Conservation (phyloP, 1,140 invertebrate genomes). For the Leptinotarsa defecta region DNA sequence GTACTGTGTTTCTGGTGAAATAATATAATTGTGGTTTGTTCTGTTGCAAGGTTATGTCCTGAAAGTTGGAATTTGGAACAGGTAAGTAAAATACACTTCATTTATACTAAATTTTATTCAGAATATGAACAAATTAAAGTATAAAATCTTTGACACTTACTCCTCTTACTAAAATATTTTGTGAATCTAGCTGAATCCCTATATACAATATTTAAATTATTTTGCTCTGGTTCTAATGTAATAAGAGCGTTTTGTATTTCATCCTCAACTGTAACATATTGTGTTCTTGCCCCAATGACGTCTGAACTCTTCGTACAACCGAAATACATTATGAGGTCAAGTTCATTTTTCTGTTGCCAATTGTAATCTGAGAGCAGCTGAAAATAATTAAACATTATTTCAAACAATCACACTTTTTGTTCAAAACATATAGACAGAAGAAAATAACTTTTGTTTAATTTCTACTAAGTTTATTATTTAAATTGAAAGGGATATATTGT, state of each 20-base stretch:
- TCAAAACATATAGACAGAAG: too few relatives aligned
- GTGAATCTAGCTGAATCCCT: conserved; percentile 64
- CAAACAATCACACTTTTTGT: background rate
- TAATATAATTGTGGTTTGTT: too few relatives aligned
- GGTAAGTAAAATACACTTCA: background rate
- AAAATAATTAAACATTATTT: conserved; percentile 19
- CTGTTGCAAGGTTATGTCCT: too few relatives aligned
- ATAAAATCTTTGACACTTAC: conserved; percentile 50
- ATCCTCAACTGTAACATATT: conserved; percentile 61
- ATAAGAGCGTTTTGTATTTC: conserved; percentile 56
- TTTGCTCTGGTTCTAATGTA: conserved; percentile 63
- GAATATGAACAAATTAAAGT: conserved; percentile 52
- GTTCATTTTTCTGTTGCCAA: conserved; percentile 58
- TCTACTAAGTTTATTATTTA: too few relatives aligned
- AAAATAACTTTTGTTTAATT: too few relatives aligned
- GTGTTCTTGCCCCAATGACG: conserved; percentile 58
- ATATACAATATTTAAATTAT: conserved; percentile 72
- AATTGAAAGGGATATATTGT: too few relatives aligned
- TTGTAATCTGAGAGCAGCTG: conserved; percentile 57
- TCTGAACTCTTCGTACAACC: conserved; percentile 56
- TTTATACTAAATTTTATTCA: conserved; percentile 42
- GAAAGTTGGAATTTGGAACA: background rate
- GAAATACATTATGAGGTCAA: conserved; percentile 64
- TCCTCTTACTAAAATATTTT: conserved; percentile 53
- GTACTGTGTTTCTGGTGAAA: too few relatives aligned